phyloP scores from a whole-genome alignment of 2,797 vertebrate genomes.

The Anniella stebbinsi region DNA sequence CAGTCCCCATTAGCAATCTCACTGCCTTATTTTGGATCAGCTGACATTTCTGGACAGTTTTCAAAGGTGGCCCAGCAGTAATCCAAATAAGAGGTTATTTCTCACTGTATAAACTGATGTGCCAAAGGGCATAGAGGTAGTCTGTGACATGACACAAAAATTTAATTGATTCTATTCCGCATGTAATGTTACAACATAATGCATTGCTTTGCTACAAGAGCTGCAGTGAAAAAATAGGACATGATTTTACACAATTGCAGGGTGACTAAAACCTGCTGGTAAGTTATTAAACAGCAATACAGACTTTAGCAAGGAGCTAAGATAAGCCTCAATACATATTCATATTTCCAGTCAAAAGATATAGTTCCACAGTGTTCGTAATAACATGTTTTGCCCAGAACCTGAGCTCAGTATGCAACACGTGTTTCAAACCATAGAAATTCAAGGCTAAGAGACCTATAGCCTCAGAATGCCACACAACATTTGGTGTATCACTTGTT shows the following conservation, averaged over 20 bases:
- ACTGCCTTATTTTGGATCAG: too few species aligned
- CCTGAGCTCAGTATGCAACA: neutral
- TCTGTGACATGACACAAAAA: neutral
- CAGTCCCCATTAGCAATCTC: too few species aligned
- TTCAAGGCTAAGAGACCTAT: neutral
- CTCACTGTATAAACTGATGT: conserved; percentile 6
- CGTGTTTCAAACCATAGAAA: neutral
- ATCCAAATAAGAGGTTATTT: neutral
- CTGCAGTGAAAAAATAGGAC: neutral
- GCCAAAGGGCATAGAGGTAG: neutral
- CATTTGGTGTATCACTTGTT: neutral
- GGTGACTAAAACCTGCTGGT: conserved; percentile 5
- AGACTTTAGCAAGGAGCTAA: neutral
- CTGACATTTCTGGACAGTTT: too few species aligned
- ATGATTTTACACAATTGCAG: neutral
- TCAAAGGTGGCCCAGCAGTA: too few species aligned
- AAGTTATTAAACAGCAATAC: neutral
- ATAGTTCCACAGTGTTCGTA: neutral
- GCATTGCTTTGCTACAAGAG: neutral
- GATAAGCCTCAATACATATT: neutral
- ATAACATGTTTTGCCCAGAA: neutral
- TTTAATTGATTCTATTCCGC: neutral
- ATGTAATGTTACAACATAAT: conserved; percentile 4
- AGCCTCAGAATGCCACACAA: neutral
- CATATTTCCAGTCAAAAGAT: neutral